Percentiles rank a stretch among this genome's conserved stretches.
These are phyloP conservation scores for Halcyon leucocephala DNA, from an alignment of 2,797 vertebrate genomes.

Conservation along the genomic window DNA sequence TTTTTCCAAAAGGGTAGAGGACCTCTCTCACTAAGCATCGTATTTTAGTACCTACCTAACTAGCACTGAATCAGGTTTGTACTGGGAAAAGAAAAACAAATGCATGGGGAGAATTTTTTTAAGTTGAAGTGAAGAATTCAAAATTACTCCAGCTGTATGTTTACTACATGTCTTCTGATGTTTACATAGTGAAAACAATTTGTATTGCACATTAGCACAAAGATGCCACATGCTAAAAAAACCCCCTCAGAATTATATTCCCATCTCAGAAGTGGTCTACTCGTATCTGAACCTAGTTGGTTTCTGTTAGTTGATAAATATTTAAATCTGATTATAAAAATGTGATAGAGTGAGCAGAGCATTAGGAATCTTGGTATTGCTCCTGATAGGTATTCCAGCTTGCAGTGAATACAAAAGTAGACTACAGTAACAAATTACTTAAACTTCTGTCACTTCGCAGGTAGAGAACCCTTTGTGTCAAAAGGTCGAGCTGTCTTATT, in stretches of 20 bases:
- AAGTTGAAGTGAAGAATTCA: not conserved
- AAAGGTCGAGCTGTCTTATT: not conserved
- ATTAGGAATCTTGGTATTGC: not conserved
- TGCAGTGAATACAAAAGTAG: not conserved
- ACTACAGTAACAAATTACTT: not conserved
- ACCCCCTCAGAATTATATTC: not conserved
- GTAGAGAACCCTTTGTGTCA: not conserved
- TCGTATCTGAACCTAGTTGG: not conserved
- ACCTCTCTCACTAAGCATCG: not conserved
- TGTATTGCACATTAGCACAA: not conserved
- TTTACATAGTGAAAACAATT: not conserved
- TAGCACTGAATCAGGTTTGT: not conserved
- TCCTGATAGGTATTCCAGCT: not conserved
- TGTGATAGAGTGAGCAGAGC: not conserved
- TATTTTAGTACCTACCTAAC: not conserved
- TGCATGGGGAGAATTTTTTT: not conserved
- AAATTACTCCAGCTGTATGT: not conserved
- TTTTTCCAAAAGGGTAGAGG: not conserved
- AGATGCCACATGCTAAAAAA: not conserved
- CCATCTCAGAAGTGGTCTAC: not conserved
- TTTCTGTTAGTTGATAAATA: not conserved
- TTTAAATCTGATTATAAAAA: not conserved
- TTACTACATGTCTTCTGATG: not conserved
- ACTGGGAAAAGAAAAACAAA: not conserved
- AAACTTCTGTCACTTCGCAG: not conserved